Conservation (phyloP, 2,888 invertebrate species). For the Pristionchus exspectatus region DNA sequence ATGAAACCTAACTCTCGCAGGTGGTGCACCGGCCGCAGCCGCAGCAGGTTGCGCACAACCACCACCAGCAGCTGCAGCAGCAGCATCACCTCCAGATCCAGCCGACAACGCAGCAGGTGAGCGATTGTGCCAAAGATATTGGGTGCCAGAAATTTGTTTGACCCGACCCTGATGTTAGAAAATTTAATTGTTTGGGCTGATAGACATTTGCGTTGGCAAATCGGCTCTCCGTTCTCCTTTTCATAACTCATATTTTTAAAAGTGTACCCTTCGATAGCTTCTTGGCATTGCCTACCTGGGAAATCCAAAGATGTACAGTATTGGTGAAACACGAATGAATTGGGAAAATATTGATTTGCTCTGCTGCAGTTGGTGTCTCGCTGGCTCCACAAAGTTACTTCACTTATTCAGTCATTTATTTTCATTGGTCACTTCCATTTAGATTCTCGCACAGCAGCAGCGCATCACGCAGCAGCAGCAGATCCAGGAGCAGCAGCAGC, state of each 20-base stretch:
- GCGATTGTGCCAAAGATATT: too few relatives aligned
- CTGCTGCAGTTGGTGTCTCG: neutral
- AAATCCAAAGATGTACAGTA: neutral
- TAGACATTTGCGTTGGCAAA: too few relatives aligned
- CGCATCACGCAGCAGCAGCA: conserved; percentile 1
- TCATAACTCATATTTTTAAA: too few relatives aligned
- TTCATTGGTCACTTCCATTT: too few relatives aligned
- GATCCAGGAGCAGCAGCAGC: conserved; percentile 34
- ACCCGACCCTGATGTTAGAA: too few relatives aligned
- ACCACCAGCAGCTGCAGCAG: neutral
- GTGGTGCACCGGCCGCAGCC: conserved; percentile 48
- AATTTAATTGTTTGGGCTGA: too few relatives aligned
- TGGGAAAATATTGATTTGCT: too few relatives aligned
- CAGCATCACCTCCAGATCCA: conserved; percentile 52
- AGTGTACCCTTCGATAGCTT: too few relatives aligned
- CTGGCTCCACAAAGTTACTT: neutral
- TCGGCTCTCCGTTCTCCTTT: too few relatives aligned
- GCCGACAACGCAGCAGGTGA: conserved; percentile 48
- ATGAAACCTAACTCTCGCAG: too few relatives aligned
- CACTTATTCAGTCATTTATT: neutral
- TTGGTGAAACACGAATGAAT: neutral
- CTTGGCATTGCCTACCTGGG: too few relatives aligned
- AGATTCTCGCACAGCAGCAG: conserved; percentile 34
- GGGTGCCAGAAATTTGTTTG: too few relatives aligned
- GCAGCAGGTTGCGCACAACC: conserved; percentile 50